Conservation (phyloP, 2,888 invertebrate species). For the Cryptophagus acutangulus region DNA sequence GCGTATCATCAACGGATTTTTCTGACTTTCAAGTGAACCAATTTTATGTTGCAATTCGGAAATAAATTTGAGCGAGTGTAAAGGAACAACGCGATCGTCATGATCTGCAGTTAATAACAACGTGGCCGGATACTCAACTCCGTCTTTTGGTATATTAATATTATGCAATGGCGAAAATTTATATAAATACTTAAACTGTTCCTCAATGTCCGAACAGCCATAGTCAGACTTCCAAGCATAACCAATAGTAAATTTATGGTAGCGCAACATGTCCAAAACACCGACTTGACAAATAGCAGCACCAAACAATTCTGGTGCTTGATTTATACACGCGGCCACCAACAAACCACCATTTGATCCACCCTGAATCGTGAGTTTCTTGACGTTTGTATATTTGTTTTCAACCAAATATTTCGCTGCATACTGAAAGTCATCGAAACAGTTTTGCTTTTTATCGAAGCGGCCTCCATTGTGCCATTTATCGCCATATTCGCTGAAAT, state of each 20-base stretch:
- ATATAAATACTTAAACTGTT: constrained; percentile 79
- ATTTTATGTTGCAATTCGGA: constrained; percentile 81
- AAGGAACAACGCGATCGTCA: constrained; percentile 96
- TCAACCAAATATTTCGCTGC: constrained; percentile 84
- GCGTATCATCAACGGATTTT: constrained; percentile 79
- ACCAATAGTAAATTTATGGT: constrained; percentile 97
- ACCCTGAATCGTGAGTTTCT: constrained; percentile 82
- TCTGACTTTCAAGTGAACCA: constrained; percentile 60
- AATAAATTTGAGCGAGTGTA: constrained; percentile 93
- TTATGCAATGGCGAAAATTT: constrained; percentile 95
- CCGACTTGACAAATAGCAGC: constrained; percentile 93
- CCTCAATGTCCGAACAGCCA: constrained; percentile 81
- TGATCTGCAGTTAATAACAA: constrained; percentile 95
- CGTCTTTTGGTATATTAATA: constrained; percentile 61
- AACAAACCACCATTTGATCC: constrained; percentile 96
- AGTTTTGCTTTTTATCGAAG: constrained; percentile 90
- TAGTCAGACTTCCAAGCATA: constrained; percentile 95
- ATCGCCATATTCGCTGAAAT: constrained; percentile 89
- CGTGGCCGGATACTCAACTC: constrained; percentile 81
- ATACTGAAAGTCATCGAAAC: constrained; percentile 92
- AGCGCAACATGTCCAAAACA: constrained; percentile 95
- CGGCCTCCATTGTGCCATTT: constrained; percentile 95
- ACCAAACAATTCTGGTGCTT: constrained; percentile 90
- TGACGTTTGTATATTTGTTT: constrained; percentile 71
- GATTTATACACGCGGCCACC: constrained; percentile 92